These are phyloP conservation scores for Euphysa ruthae DNA, from an alignment of 30 jellyfish, hydroid and myxozoan genomes.

Conservation along the genomic window DNA sequence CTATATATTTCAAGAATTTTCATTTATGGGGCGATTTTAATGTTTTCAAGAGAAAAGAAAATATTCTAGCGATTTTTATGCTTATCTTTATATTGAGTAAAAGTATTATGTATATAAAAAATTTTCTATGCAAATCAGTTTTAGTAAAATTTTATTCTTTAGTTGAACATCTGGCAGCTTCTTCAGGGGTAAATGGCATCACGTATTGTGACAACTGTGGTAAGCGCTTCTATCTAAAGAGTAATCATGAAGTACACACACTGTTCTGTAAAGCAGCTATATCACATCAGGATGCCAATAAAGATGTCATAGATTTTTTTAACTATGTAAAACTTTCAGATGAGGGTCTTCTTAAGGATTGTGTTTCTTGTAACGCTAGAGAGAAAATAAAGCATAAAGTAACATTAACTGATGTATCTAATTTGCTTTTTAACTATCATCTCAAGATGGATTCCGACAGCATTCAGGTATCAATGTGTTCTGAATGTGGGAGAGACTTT, in stretches of 20 bases:
- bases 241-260: slow-evolving; percentile 13
- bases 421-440: not conserved
- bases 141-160: no score
- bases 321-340: not conserved
- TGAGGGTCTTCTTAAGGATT: not conserved
- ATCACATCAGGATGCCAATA: not conserved
- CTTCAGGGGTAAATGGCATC: no score
- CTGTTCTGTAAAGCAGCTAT: slow-evolving; percentile 16
- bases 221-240: slow-evolving; percentile 6
- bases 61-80: no score
- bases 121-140: no score
- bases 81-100: no score
- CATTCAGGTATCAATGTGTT: slow-evolving; percentile 10
- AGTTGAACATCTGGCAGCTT: no score
- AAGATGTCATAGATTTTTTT: not conserved
- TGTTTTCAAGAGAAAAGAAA: no score
- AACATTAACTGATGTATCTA: not conserved
- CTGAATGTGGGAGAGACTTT: slow-evolving; percentile 11
- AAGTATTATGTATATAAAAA: no score
- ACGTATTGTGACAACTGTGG: slow-evolving; percentile 10
- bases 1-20: no score
- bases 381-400: not conserved
- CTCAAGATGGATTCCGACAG: not conserved
- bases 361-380: slow-evolving; percentile 4
- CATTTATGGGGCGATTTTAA: no score